phyloP scores from a whole-genome alignment of 2,888 invertebrate species.

The Alviniconcha strummeri region DNA sequence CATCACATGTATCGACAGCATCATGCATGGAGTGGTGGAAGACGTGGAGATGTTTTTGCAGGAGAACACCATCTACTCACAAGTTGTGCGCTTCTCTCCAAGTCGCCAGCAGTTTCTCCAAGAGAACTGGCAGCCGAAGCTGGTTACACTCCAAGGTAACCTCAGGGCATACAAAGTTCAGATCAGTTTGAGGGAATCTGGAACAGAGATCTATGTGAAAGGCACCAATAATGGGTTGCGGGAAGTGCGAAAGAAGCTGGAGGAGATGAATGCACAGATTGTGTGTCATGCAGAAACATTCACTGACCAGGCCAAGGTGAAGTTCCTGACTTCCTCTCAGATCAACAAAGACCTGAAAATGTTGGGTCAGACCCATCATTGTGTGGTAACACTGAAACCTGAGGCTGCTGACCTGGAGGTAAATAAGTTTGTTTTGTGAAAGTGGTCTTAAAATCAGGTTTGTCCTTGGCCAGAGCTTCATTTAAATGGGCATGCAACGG shows the following conservation, averaged over 20 bases:
- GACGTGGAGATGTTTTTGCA: slow-evolving; percentile 38
- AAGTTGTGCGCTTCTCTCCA: slow-evolving; percentile 30
- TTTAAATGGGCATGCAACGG: too few species aligned
- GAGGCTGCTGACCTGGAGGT: slow-evolving; percentile 16
- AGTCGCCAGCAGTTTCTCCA: slow-evolving; percentile 39
- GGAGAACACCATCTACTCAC: slow-evolving; percentile 38
- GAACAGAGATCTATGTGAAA: neutral
- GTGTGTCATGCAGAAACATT: slow-evolving; percentile 1
- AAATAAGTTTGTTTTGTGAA: neutral
- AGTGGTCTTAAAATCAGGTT: too few species aligned
- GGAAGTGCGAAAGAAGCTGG: neutral
- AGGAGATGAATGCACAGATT: neutral
- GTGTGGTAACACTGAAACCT: slow-evolving; percentile 2
- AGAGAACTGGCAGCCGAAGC: slow-evolving; percentile 35
- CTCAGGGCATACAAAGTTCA: slow-evolving; percentile 14
- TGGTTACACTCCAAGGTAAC: slow-evolving; percentile 29
- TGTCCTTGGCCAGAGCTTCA: too few species aligned
- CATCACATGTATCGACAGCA: slow-evolving; percentile 22
- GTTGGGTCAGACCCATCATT: neutral
- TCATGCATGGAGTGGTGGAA: slow-evolving; percentile 29
- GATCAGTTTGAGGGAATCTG: neutral
- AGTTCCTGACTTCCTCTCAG: neutral
- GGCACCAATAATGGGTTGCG: slow-evolving; percentile 17
- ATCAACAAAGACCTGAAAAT: neutral
- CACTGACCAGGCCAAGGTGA: neutral